Conservation (phyloP, 2,113 vertebrate species). For the Turdus rufiventris region DNA sequence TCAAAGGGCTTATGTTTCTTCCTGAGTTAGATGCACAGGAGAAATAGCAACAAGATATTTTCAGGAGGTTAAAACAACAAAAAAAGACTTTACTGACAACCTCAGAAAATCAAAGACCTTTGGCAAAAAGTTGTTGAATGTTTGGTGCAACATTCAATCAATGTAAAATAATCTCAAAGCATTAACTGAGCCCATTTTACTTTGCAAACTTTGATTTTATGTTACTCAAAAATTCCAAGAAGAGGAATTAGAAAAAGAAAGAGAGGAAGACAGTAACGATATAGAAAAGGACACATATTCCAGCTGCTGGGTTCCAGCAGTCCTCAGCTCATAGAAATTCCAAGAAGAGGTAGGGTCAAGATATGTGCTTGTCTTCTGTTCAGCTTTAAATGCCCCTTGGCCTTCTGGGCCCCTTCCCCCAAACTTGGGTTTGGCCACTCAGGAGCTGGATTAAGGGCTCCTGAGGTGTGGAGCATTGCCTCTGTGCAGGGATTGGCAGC, state of each 20-base stretch:
- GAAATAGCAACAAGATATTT: background rate
- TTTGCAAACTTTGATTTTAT: background rate
- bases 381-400: background rate
- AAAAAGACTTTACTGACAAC: background rate
- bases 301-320: background rate
- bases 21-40: background rate
- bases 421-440: background rate
- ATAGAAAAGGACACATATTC: background rate
- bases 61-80: background rate
- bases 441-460: background rate
- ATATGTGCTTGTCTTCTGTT: background rate
- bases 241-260: background rate
- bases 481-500: background rate
- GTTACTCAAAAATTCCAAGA: background rate
- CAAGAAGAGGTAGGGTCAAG: no score
- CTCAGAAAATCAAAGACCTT: background rate
- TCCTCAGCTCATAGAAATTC: background rate
- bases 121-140: background rate
- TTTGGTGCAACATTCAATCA: background rate
- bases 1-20: background rate
- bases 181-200: background rate
- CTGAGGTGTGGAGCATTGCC: background rate
- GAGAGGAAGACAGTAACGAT: background rate
- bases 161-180: background rate
- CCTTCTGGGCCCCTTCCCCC: rapidly evolving